Conservation (phyloP, 2,113 vertebrate species). For the Pagrus major region DNA sequence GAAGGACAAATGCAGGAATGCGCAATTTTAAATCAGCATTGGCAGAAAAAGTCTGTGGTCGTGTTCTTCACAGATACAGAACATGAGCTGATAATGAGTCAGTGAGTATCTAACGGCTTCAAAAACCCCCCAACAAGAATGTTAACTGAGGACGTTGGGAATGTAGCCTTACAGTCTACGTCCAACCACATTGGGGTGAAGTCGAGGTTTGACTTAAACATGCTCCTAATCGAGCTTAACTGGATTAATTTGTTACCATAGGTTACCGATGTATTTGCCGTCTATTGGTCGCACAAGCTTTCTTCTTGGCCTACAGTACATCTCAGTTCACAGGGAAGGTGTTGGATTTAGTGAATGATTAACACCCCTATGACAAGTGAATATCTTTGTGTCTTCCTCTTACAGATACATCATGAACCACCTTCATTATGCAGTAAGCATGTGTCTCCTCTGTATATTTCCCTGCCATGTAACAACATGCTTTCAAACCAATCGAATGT, state of each 20-base stretch:
- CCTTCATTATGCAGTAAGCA: not conserved
- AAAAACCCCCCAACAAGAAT: constrained; percentile 7
- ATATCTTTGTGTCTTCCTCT: constrained; percentile 1
- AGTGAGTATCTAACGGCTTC: constrained; percentile 8
- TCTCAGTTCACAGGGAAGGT: too few relatives aligned
- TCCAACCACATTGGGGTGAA: not conserved
- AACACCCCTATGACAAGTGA: not conserved
- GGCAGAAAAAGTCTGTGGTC: not conserved
- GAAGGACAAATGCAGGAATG: constrained; percentile 8
- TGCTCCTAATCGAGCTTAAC: constrained; percentile 36
- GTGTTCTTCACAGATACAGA: not conserved
- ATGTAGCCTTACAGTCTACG: not conserved
- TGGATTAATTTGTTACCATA: constrained; percentile 34
- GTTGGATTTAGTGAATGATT: too few relatives aligned
- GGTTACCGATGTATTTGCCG: constrained; percentile 12
- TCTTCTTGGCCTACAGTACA: not conserved
- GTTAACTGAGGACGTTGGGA: not conserved
- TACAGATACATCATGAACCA: constrained; percentile 11
- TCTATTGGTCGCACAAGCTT: constrained; percentile 11
- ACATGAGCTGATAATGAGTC: not conserved
- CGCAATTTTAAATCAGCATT: not conserved
- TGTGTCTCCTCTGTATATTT: constrained; percentile 13
- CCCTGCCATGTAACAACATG: constrained; percentile 45
- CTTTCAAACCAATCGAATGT: constrained; percentile 65
- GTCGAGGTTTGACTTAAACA: constrained; percentile 5